Base-by-base conservation (phyloP, 1,140 invertebrate species). In the Calycopis cecrops region DNA sequence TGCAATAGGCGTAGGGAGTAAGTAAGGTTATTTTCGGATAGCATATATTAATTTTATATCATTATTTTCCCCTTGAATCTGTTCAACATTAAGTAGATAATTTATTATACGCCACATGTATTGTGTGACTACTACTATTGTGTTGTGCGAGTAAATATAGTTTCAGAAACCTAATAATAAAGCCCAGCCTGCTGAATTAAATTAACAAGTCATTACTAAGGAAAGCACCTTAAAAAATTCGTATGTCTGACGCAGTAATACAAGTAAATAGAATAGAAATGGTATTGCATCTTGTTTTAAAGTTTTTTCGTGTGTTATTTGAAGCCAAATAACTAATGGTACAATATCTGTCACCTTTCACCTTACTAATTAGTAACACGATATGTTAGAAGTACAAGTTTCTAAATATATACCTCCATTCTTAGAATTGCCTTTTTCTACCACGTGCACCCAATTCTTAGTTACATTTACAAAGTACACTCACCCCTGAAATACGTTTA, bases 21-120 rank as follows among this genome's bases (percentile, higher is more conserved):
- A 61, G 59, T 58, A 57, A 56, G 69, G 70, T 74, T 74, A 77
- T 74, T 79, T 75, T 55, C 69, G 53, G 68, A 62, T 63, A 71
- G 65, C 62, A 60, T 68, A 63, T 69, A 71, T 65, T 68, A 70
- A 76, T 76, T 76, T 68, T 49, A 55, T 49, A 51, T 49, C 59
- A 65, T 71, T 76, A 67, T 44, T 44, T 44, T 28, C 21, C 21
- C 6, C 21, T 28, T 28, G 21, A 28, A 28, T 28, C 21, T 6
- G 21, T 28, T 28, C 21, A 2, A 28, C 21, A 2, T 2, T 28
- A 28, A 28, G 21, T 28, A 28, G 21, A 28, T 28, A n/a, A n/a
- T n/a, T n/a, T n/a, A n/a, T n/a, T n/a, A n/a, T 6, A 28, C 21
- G 6, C 21, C 21, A 28, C 21, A 28, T 28, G n/a, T n/a, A n/a